Base-by-base conservation (phyloP, 2,888 invertebrate genomes). In the Pristionchus entomophagus region DNA sequence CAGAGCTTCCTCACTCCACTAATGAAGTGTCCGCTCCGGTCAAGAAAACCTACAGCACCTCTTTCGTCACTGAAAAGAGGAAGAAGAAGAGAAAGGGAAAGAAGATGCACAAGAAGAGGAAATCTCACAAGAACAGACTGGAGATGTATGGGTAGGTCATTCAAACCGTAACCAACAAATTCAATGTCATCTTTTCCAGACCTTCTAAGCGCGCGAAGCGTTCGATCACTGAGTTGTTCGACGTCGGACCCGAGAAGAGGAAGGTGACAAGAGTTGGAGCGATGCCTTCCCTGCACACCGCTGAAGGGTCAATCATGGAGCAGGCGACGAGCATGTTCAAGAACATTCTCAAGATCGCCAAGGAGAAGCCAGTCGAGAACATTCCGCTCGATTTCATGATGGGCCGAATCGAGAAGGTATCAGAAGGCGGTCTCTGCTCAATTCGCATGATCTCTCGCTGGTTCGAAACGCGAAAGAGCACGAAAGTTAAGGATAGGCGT, bases 351-450 rank as follows among this genome's bases (percentile, higher is more conserved):
- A 59, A 84, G 22, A 83, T 82, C 32, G 86, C 81, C 35, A 86
- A 88, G 62, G 53, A 80, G 12, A 87, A 87, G 26, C 78, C 69
- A 51, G 62, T 59, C 0, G 22, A 82, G 2, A 41, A 83, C 17
- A 41, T n/a, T 32, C 62, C 87, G 10, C 83, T 87, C 53, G 87
- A 88, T 2, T 78, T 81, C 17, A 73, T 82, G 26, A 86, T 87
- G 38, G 49, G 45, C 17, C 26, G 78, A 51, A 81, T 88, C n/a
- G 41, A 85, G 38, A 81, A 87, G 73, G 87, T 87, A 51, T 19
- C 1, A 1, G 5, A 29, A 41, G n/a, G 38, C 19, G 22, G 0
- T 45, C 26, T 17, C 22, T 32, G 26, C 0, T 22, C 4, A 22
- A 22, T 14, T 8, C n/a, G n/a, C n/a, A n/a, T n/a, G n/a, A n/a